Evolutionary conservation across 1,140 invertebrate species (phyloP), one percentile per base, ranked within the genome.

Genomic region (Bombus cullumanus): DNA sequence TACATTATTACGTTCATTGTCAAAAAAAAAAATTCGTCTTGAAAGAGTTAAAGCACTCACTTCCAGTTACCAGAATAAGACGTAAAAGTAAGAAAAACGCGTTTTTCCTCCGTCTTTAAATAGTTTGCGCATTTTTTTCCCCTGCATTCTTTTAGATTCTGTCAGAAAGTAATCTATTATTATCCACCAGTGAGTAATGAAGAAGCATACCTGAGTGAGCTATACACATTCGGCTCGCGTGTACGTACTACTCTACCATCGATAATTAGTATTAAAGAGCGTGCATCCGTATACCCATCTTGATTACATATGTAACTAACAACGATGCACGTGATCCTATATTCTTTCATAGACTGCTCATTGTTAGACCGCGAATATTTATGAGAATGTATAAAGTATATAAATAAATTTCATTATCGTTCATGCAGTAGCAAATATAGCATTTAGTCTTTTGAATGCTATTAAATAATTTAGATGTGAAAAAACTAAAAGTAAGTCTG

Each of bases 231-330:
- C 59, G 73, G 3, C 12, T 13, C 62, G 28, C 41, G 62, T 68
- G 25, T 28, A 59, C 47, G 10, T 74, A 62, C 25, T 41, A 66
- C 15, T 53, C 18, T 59, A 47, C 62, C 47, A 43, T 15, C 66
- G 66, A 84, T 79, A 79, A 84, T 84, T 84, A 79, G n/a, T 72
- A 79, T 84, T 62, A 78, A 78, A 79, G 0, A 53, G 75, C 76
- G 53, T 79, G 31, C 66, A 69, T 83, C 74, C 74, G 74, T 71
- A 74, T 79, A 22, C 39, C 39, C 47, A 12, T 72, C 39, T 78
- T 84, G 78, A 84, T 84, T 79, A n/a, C 41, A 34, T 28, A 37
- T 62, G 37, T 28, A 31, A 37, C 10, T 28, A 31, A 47, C 59
- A 85, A 28, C 53, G 25, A 47, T 80, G 66, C 76, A 80, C 41